Conservation (phyloP, 2,113 vertebrate genomes). For the Spea bombifrons region DNA sequence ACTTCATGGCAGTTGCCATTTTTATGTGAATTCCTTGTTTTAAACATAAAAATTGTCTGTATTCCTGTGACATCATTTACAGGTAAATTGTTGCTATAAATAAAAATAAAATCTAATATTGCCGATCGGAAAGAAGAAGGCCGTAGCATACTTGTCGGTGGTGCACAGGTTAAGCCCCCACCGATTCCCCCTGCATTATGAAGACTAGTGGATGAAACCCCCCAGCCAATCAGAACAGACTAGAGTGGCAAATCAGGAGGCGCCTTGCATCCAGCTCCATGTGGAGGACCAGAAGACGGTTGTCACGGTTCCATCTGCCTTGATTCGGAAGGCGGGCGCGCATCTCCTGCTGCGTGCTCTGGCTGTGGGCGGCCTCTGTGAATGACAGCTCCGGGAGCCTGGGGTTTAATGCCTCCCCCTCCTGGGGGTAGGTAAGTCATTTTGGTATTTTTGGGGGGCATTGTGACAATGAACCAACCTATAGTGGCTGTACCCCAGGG, state of each 20-base stretch:
- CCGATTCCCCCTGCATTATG: slow-evolving; percentile 15
- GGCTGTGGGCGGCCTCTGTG: slow-evolving; percentile 14
- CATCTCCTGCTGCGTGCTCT: background rate
- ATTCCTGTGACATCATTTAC: too few relatives aligned
- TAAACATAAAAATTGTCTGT: too few relatives aligned
- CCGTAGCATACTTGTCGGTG: too few relatives aligned
- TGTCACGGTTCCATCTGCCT: slow-evolving; percentile 15
- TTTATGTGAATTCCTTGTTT: too few relatives aligned
- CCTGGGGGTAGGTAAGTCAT: slow-evolving; percentile 22
- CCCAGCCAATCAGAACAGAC: slow-evolving; percentile 9
- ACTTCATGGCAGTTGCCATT: too few relatives aligned
- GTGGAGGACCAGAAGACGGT: slow-evolving; percentile 34
- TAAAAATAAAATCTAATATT: too few relatives aligned
- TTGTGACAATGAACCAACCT: too few relatives aligned
- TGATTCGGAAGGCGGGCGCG: slow-evolving; percentile 13
- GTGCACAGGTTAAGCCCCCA: too few relatives aligned
- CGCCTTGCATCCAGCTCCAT: slow-evolving; percentile 30
- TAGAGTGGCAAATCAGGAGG: slow-evolving; percentile 30
- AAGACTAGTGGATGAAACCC: background rate
- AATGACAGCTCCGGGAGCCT: slow-evolving; percentile 19
- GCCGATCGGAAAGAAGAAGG: too few relatives aligned
- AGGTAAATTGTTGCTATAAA: too few relatives aligned
- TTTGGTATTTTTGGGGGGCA: background rate
- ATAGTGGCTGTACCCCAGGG: too few relatives aligned
- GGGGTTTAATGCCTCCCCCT: slow-evolving; percentile 12